Evolutionary conservation across 2,888 invertebrate genomes (phyloP).

Genomic region (Archaeoteleia sp.): DNA sequence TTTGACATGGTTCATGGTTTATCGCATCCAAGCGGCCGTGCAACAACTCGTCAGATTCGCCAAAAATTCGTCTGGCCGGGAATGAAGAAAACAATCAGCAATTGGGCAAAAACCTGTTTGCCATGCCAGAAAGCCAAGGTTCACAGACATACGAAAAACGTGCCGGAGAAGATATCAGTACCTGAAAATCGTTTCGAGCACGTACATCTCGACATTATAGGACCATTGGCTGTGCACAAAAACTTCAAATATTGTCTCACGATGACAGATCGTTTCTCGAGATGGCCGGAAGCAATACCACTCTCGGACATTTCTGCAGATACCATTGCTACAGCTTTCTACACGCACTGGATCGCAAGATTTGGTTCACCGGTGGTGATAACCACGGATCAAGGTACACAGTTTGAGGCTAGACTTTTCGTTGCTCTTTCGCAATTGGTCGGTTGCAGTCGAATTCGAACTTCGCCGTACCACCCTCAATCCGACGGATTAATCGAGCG

Average conservation of each 20-base stretch:
- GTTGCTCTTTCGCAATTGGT: conserved; percentile 17
- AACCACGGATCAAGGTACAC: conserved; percentile 58
- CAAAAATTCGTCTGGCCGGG: conserved; percentile 54
- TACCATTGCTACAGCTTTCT: not conserved
- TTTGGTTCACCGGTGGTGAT: conserved; percentile 50
- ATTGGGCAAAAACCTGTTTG: conserved; percentile 57
- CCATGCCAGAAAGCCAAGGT: conserved; percentile 62
- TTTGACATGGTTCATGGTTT: conserved; percentile 30
- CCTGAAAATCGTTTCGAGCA: conserved; percentile 38
- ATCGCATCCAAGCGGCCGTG: conserved; percentile 32
- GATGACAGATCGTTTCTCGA: conserved; percentile 2
- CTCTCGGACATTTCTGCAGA: not conserved
- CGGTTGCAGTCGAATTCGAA: conserved; percentile 18
- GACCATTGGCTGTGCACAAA: not conserved
- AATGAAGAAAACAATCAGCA: conserved; percentile 51
- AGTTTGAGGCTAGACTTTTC: conserved; percentile 57
- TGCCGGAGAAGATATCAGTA: conserved; percentile 42
- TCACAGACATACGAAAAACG: conserved; percentile 51
- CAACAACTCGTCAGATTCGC: conserved; percentile 37
- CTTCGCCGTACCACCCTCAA: conserved; percentile 40
- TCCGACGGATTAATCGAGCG: conserved; percentile 48
- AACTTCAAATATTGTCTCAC: conserved; percentile 1
- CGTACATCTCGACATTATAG: conserved; percentile 32
- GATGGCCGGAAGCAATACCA: conserved; percentile 2
- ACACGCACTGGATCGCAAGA: conserved; percentile 53